Conservation (phyloP, 2,888 invertebrate genomes). For the Megalurothrips usitatus region DNA sequence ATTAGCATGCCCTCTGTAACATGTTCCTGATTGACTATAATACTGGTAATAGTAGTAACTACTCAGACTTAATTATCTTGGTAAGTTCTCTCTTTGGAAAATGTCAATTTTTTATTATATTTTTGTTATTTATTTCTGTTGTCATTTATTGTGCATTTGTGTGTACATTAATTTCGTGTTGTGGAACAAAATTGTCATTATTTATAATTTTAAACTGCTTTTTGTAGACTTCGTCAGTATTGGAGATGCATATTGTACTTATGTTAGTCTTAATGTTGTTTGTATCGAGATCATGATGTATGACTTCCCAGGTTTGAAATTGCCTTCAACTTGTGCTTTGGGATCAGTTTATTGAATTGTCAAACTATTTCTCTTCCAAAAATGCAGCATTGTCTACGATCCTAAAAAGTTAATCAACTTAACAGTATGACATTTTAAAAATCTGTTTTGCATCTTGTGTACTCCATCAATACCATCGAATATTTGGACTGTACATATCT, state of each 20-base stretch:
- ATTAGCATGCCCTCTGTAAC: too few relatives aligned
- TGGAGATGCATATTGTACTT: neutral
- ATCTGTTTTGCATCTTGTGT: too few relatives aligned
- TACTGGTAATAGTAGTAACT: neutral
- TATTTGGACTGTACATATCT: slow-evolving; percentile 17
- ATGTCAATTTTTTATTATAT: neutral
- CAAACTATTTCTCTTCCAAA: neutral
- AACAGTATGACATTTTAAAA: too few relatives aligned
- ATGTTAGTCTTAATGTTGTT: too few relatives aligned
- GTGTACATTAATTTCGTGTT: too few relatives aligned
- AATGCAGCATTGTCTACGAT: neutral
- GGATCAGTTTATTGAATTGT: too few relatives aligned
- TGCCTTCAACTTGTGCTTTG: too few relatives aligned
- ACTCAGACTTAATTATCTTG: neutral
- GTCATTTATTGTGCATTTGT: neutral
- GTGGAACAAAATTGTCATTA: neutral
- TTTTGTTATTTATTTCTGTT: neutral
- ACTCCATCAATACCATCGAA: neutral
- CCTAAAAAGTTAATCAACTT: too few relatives aligned
- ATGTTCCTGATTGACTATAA: too few relatives aligned
- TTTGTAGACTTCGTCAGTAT: neutral
- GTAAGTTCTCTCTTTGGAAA: too few relatives aligned
- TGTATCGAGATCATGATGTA: too few relatives aligned
- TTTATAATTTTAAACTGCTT: neutral
- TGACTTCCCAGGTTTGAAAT: too few relatives aligned